These are phyloP conservation scores for Piaya cayana DNA, from an alignment of 2,113 vertebrate species.

Conservation along the genomic window DNA sequence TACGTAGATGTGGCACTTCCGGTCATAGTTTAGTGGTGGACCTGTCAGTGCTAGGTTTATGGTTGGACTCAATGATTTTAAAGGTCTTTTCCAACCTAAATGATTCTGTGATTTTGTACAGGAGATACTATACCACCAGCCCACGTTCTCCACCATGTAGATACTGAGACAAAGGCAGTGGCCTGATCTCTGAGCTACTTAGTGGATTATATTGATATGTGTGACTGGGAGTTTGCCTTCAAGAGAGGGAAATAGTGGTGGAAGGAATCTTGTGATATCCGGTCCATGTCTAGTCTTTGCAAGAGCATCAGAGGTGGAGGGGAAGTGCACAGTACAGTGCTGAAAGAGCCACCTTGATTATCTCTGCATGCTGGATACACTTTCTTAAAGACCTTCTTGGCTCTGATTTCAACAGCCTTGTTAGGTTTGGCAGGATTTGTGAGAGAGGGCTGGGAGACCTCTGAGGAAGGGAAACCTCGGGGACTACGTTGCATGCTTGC, in stretches of 20 bases:
- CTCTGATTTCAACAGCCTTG: neutral
- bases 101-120: neutral
- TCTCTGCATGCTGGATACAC: neutral
- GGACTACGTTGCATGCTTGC: neutral
- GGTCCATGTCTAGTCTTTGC: neutral
- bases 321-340: too few species aligned
- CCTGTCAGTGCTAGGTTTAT: too few species aligned
- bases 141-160: neutral
- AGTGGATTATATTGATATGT: neutral
- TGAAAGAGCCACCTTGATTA: neutral
- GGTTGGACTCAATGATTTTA: too few species aligned
- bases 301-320: neutral
- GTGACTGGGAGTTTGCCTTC: neutral
- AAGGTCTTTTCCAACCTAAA: too few species aligned
- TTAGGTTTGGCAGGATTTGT: neutral
- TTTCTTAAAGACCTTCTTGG: neutral
- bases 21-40: too few species aligned
- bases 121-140: neutral
- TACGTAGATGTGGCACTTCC: too few species aligned
- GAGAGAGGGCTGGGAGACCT: neutral
- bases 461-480: neutral
- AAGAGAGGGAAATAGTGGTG: neutral
- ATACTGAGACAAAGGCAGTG: neutral
- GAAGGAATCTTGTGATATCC: neutral
- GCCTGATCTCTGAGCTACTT: neutral